phyloP scores from a whole-genome alignment of 1,140 invertebrate species.

The Acromyrmex heyeri region DNA sequence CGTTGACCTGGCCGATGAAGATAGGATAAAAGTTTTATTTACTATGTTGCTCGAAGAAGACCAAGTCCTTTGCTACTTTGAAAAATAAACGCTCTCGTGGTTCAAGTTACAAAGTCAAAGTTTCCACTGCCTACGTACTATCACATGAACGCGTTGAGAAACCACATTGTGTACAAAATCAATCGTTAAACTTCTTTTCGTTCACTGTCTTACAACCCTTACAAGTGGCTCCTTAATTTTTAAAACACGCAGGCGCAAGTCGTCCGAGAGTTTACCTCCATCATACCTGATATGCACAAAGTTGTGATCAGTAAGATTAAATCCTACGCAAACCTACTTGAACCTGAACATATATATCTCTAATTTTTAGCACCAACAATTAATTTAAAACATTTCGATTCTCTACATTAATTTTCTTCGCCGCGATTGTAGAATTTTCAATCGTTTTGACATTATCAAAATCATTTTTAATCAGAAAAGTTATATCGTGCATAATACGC shows the following conservation, averaged over 20 bases:
- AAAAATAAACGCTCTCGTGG: conserved; percentile 1
- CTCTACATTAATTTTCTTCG: background rate
- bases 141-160: background rate
- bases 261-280: background rate
- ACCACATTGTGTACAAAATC: conserved; percentile 7
- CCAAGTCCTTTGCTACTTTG: background rate
- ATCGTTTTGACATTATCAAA: background rate
- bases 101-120: conserved; percentile 44
- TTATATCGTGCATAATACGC: background rate
- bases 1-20: background rate
- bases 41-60: background rate
- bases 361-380: background rate
- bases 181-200: background rate
- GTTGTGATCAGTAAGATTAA: background rate
- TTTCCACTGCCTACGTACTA: background rate
- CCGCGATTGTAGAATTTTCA: background rate
- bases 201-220: background rate
- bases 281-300: background rate
- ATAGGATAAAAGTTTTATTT: background rate
- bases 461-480: background rate
- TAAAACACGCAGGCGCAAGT: conserved; percentile 18
- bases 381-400: background rate
- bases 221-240: conserved; percentile 6
- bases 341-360: background rate
- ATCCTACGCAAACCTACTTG: background rate